Evolutionary conservation across 2,113 vertebrate genomes (phyloP), one percentile per base, ranked within the genome.

Genomic region (Dasyurus viverrinus): DNA sequence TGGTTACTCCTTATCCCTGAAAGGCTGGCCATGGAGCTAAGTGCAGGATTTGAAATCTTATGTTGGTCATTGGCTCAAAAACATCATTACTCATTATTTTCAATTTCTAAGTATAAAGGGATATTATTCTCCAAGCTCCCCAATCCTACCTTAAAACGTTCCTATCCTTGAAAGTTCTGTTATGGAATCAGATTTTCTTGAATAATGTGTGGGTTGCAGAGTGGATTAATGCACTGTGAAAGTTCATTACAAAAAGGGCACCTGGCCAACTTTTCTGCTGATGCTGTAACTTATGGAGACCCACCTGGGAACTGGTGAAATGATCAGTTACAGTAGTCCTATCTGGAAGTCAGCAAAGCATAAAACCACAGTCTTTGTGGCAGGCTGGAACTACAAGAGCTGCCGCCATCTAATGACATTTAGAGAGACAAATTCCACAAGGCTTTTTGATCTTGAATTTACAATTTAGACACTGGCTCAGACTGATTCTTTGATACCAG

Each of bases 311-410:
- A 26, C 89, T 30, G 48, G 48, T 90, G 92, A 92, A 96, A 50
- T 53, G 89, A 57, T 93, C 11, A 22, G 53, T 96, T 68, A 94
- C 90, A 42, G 30, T 57, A 91, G 26, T 42, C 96, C 94, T n/a
- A 94, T 96, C 93, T 96, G 89, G 95, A 95, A 53, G 36, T 91
- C 47, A 91, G 95, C 53, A 94, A 94, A 95, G 54, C 50, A 84
- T 54, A 92, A 95, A 97, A 90, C 90, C 50, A 93, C 25, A 89
- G 0, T 94, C 42, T 42, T 30, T 0, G 42, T 92, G 47, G 94
- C 91, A 96, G 84, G 27, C 53, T 95, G 89, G 96, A 19, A 94
- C 91, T 90, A 47, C 30, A 92, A 93, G 96, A 96, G 8, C 55
- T 95, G 93, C 19, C 90, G n/a, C 24, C 42, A 89, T 96, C 57